Conservation (phyloP, 2,888 invertebrate genomes). For the Chymomyza amoena region DNA sequence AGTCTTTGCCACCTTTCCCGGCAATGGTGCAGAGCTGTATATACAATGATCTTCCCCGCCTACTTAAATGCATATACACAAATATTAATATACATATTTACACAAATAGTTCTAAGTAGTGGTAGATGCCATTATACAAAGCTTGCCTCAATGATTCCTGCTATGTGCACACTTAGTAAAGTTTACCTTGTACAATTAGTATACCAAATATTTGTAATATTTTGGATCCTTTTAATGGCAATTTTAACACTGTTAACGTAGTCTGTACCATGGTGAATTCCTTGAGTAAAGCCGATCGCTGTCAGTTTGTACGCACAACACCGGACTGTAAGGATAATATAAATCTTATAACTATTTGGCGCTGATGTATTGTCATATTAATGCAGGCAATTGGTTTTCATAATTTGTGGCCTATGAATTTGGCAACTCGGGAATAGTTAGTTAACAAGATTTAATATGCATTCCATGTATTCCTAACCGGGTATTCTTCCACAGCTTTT, state of each 20-base stretch:
- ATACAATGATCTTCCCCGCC: slow-evolving; percentile 39
- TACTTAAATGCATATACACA: slow-evolving; percentile 20
- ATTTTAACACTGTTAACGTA: neutral
- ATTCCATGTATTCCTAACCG: neutral
- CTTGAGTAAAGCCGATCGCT: slow-evolving; percentile 59
- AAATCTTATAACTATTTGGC: slow-evolving; percentile 74
- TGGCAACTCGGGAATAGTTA: neutral
- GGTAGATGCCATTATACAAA: neutral
- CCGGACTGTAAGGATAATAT: slow-evolving; percentile 65
- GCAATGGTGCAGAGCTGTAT: slow-evolving; percentile 76
- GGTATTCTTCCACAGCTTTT: slow-evolving; percentile 78
- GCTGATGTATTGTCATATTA: slow-evolving; percentile 77
- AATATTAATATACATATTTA: neutral
- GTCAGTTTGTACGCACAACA: slow-evolving; percentile 74
- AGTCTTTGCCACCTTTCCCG: slow-evolving; percentile 84
- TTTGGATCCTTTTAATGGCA: slow-evolving; percentile 2
- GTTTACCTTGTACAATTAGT: neutral
- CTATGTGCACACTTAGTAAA: neutral
- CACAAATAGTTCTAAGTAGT: neutral
- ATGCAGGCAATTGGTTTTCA: slow-evolving; percentile 35
- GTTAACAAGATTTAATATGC: neutral
- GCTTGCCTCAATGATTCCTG: neutral
- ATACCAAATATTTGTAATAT: neutral
- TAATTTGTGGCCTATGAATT: slow-evolving; percentile 69
- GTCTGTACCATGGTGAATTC: slow-evolving; percentile 10